Conservation (phyloP, 2,888 invertebrate genomes). For the Eupithecia subfuscata region DNA sequence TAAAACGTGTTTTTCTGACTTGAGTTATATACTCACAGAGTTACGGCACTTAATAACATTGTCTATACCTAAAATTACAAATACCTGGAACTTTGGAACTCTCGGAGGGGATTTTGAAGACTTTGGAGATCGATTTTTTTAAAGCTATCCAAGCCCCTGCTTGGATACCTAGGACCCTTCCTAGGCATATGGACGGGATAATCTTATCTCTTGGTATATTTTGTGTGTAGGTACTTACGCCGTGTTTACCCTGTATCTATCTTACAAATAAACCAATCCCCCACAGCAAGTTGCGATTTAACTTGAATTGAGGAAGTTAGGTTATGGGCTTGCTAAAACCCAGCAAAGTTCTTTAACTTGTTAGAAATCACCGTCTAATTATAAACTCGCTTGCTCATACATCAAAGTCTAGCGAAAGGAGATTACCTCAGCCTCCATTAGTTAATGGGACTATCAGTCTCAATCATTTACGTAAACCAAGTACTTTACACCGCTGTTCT, state of each 20-base stretch:
- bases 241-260: not conserved
- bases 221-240: not conserved
- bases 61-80: too few relatives aligned
- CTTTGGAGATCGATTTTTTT: not conserved
- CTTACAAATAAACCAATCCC: not conserved
- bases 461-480: constrained; percentile 21
- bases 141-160: too few relatives aligned
- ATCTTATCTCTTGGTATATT: not conserved
- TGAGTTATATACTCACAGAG: not conserved
- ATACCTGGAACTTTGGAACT: too few relatives aligned
- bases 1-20: not conserved
- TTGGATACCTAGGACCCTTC: too few relatives aligned
- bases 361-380: not conserved
- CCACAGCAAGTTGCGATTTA: not conserved
- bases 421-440: constrained; percentile 25
- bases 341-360: not conserved
- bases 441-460: constrained; percentile 25
- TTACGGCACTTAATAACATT: too few relatives aligned
- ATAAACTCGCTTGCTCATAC: constrained; percentile 10
- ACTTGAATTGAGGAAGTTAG: not conserved
- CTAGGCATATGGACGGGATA: not conserved
- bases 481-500: constrained; percentile 18
- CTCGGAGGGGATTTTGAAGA: too few relatives aligned
- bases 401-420: constrained; percentile 8
- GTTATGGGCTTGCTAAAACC: not conserved